A percentile compares a stretch with the other conserved stretches of the same genome.
Evolutionary conservation across 2,797 vertebrate species (phyloP).

Genomic region (Moxostoma hubbsi): DNA sequence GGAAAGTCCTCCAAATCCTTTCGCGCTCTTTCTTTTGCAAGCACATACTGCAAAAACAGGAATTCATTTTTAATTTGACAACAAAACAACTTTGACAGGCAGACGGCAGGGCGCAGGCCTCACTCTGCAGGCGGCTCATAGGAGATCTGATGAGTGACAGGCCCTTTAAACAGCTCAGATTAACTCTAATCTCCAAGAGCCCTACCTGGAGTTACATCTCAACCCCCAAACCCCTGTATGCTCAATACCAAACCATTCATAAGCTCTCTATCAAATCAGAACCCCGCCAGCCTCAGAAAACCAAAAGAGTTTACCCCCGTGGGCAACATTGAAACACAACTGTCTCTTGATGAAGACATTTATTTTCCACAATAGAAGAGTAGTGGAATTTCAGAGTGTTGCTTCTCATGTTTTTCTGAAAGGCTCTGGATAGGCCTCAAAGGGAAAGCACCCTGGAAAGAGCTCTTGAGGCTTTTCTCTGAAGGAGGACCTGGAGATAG

Average conservation of each 20-base stretch:
- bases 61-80: conserved; percentile 48
- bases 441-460: conserved; percentile 51
- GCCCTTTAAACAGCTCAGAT: conserved; percentile 73
- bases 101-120: conserved; percentile 64
- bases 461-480: conserved; percentile 61
- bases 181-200: conserved; percentile 68
- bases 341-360: conserved; percentile 54
- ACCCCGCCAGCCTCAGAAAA: conserved; percentile 32
- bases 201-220: conserved; percentile 70
- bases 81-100: conserved; percentile 40
- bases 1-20: conserved; percentile 6
- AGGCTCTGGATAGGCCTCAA: conserved; percentile 49
- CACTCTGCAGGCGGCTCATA: conserved; percentile 58
- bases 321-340: conserved; percentile 41
- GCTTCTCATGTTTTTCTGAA: conserved; percentile 51
- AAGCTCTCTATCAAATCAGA: conserved; percentile 36
- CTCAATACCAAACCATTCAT: conserved; percentile 51
- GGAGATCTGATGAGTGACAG: conserved; percentile 68
- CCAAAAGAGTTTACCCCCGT: conserved; percentile 21
- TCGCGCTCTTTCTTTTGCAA: conserved; percentile 47
- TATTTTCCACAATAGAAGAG: conserved; percentile 16
- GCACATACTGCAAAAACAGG: neutral
- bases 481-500: conserved; percentile 64
- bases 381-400: conserved; percentile 47
- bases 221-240: neutral